phyloP scores from a whole-genome alignment of 2,113 vertebrate genomes.

The Leptobrachium leishanense region DNA sequence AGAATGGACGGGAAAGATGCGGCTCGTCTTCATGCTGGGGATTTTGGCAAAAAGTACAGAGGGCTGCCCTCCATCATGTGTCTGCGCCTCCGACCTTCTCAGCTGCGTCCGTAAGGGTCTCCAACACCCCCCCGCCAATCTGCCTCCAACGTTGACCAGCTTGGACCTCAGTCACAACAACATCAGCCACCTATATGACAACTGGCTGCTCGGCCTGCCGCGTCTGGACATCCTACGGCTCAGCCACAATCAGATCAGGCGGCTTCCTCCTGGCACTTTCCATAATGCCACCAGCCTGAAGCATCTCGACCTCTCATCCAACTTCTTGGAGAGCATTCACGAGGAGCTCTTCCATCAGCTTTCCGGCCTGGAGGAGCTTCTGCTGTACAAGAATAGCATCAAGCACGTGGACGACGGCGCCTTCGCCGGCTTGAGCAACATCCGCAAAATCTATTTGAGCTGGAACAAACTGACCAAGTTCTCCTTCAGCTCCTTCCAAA shows the following conservation, averaged over 20 bases:
- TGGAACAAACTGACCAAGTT: slow-evolving; percentile 87
- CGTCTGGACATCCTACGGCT: slow-evolving; percentile 77
- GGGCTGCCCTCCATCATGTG: slow-evolving; percentile 68
- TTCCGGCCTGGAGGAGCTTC: slow-evolving; percentile 79
- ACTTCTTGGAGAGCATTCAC: slow-evolving; percentile 70
- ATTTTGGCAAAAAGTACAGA: background rate
- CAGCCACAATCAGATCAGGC: slow-evolving; percentile 76
- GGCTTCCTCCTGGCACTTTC: slow-evolving; percentile 70
- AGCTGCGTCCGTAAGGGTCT: slow-evolving; percentile 80
- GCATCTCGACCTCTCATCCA: slow-evolving; percentile 93
- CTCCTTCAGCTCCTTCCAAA: slow-evolving; percentile 79
- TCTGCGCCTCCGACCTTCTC: slow-evolving; percentile 86
- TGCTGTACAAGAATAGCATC: slow-evolving; percentile 88
- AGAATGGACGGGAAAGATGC: slow-evolving; percentile 32
- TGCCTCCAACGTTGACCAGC: slow-evolving; percentile 70
- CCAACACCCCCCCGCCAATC: slow-evolving; percentile 64
- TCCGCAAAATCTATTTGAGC: slow-evolving; percentile 87
- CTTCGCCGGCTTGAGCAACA: slow-evolving; percentile 68
- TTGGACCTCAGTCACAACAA: slow-evolving; percentile 90
- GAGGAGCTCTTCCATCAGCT: slow-evolving; percentile 76
- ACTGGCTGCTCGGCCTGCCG: slow-evolving; percentile 69
- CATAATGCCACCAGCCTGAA: slow-evolving; percentile 73
- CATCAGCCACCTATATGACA: slow-evolving; percentile 66
- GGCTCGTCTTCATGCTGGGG: slow-evolving; percentile 31
- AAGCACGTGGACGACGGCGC: slow-evolving; percentile 71